Evolutionary conservation across 2,888 invertebrate species (phyloP), one percentile per base, ranked within the genome.

Genomic region (Lagria hirta): DNA sequence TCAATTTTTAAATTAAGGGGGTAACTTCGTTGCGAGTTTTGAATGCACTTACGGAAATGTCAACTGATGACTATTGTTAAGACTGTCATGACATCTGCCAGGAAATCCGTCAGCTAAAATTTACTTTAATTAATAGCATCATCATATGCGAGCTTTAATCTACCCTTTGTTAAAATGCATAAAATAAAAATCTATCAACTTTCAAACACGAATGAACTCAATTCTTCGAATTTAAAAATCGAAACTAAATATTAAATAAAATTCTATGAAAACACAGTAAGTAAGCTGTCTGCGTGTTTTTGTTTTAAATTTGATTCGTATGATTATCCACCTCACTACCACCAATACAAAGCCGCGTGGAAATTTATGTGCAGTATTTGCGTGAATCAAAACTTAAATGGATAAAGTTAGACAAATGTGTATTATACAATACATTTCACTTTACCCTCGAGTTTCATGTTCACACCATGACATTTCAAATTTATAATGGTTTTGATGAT

Each of bases 71-170:
- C 60, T 60, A 65, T 70, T 68, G 66, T 68, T 51, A 61, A 43
- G 57, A 62, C 61, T 64, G 68, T 64, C 65, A 62, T 58, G 68
- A 69, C 69, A 69, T 70, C 69, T 69, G 71, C 65, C 66, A 68
- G 70, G 69, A 71, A 65, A 69, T 70, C 69, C 69, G 69, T 62
- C 64, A 58, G 62, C 60, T 61, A 58, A 52, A 57, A 54, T 53
- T 61, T 65, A 63, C 61, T 66, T 68, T 69, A 69, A 69, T 69
- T 67, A 67, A 65, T 65, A n/a, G n/a, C n/a, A n/a, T n/a, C n/a
- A n/a, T n/a, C n/a, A n/a, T n/a, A n/a, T n/a, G n/a, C n/a, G n/a
- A n/a, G 66, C 64, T 64, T 64, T 64, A 62, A 65, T 64, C n/a
- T n/a, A n/a, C n/a, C n/a, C n/a, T n/a, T n/a, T n/a, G n/a, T n/a